A percentile compares a stretch with the other conserved stretches of the same genome.
These are phyloP conservation scores for Amphilophus citrinellus DNA, from an alignment of 2,113 vertebrate species.

Conservation along the genomic window DNA sequence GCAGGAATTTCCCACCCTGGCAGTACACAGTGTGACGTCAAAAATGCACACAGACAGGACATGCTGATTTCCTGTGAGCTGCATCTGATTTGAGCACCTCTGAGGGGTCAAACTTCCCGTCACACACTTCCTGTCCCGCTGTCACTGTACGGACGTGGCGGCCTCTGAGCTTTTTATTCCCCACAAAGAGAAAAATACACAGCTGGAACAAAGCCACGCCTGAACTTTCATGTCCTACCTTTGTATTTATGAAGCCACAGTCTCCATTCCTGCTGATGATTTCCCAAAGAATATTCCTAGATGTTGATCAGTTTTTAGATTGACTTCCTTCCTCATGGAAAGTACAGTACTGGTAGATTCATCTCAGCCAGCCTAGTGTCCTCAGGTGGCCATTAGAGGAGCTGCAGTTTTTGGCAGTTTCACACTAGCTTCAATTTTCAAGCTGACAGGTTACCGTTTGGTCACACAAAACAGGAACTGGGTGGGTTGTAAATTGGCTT, in stretches of 20 bases:
- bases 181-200: neutral
- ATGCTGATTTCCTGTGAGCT: conserved; percentile 30
- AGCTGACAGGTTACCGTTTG: no score
- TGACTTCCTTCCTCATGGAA: neutral
- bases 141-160: neutral
- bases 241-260: neutral
- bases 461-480: no score
- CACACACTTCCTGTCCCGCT: conserved; percentile 50
- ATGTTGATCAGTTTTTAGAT: neutral
- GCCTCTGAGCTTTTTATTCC: neutral
- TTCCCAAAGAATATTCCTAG: neutral
- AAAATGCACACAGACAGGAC: conserved; percentile 8
- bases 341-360: neutral
- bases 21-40: conserved; percentile 51
- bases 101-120: conserved; percentile 41
- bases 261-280: neutral
- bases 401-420: no score
- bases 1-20: conserved; percentile 41
- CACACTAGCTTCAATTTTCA: no score
- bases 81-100: conserved; percentile 16
- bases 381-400: no score
- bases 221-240: neutral
- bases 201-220: neutral
- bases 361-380: neutral
- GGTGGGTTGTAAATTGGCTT: neutral